phyloP scores from a whole-genome alignment of 2,888 invertebrate species.

The Zygaena filipendulae region DNA sequence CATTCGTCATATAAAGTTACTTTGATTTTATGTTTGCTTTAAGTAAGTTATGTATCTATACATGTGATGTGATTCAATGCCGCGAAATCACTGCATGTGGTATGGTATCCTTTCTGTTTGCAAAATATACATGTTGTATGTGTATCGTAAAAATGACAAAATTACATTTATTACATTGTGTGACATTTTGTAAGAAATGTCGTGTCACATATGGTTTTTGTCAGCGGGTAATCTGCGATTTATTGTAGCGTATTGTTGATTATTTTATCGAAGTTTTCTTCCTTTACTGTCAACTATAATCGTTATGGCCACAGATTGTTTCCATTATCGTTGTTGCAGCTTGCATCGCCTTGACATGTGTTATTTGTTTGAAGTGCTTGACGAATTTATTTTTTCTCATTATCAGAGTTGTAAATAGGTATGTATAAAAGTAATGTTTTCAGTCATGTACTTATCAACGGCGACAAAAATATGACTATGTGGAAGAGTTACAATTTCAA shows the following conservation, averaged over 20 bases:
- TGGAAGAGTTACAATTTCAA: no score
- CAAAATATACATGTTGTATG: slow-evolving; percentile 36
- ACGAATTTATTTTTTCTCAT: no score
- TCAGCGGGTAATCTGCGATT: slow-evolving; percentile 58
- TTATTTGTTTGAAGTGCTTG: no score
- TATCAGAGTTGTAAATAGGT: slow-evolving; percentile 7
- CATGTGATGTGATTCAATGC: no score
- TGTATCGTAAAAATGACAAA: slow-evolving; percentile 59
- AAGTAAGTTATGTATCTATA: no score
- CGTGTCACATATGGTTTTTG: slow-evolving; percentile 49
- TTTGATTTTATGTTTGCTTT: no score
- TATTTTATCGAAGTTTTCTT: slow-evolving; percentile 49
- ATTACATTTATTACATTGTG: slow-evolving; percentile 47
- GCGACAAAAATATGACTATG: no score
- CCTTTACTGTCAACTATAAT: no score
- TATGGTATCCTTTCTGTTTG: slow-evolving; percentile 31
- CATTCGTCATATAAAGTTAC: no score
- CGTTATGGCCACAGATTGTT: no score
- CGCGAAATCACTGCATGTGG: slow-evolving; percentile 42
- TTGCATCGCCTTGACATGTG: no score
- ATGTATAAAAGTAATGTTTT: slow-evolving; percentile 18
- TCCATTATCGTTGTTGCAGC: no score
- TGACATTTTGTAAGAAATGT: slow-evolving; percentile 50
- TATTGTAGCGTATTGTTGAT: slow-evolving; percentile 51
- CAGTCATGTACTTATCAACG: slow-evolving; percentile 17